Base-by-base conservation (phyloP, 1,140 invertebrate genomes). In the Pseudomyrmex pallidus region DNA sequence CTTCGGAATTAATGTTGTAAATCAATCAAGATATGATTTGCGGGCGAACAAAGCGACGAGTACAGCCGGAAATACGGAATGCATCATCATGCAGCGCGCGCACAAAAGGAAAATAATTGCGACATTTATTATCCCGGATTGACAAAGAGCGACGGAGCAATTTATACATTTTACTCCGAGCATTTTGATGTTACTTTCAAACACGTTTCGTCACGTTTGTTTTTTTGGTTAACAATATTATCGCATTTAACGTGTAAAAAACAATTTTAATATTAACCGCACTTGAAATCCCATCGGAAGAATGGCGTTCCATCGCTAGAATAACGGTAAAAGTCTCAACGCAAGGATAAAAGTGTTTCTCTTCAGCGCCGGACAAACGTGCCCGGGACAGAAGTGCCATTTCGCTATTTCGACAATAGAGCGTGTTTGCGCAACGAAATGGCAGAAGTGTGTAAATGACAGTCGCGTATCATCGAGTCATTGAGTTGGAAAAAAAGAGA, bases 371-470 rank as follows among this genome's bases (percentile, higher is more conserved):
- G 78, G 57, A 78, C 48, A 82, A 87, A 74, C 73, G 85, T 59
- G 85, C 2, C 85, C 68, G 59, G 66, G 35, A 35, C 82, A 87
- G 57, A 80, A 87, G 86, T 87, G 67, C 70, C 82, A 88, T 84
- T 77, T 80, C 74, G 74, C 70, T 77, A 78, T 87, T 73, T 87
- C 66, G 74, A 88, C 86, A 87, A 85, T 87, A 74, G 76, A 59
- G 73, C 64, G 73, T 89, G 80, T 89, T 89, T 89, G 80, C 84
- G 20, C 80, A 88, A 84, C 84, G 87, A 83, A 89, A 84, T 89
- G 87, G 84, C 84, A 68, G 84, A 89, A 89, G 91, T 89, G 91
- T 93, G 92, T 91, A 92, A 92, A 91, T 91, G 92, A 93, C 91
- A 92, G 90, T 82, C 78, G 66, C 88, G 90, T 90, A 91, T 90